Percentiles rank a stretch among this genome's conserved stretches.
These are phyloP conservation scores for Thrips palmi DNA, from an alignment of 1,140 invertebrate species.

Conservation along the genomic window DNA sequence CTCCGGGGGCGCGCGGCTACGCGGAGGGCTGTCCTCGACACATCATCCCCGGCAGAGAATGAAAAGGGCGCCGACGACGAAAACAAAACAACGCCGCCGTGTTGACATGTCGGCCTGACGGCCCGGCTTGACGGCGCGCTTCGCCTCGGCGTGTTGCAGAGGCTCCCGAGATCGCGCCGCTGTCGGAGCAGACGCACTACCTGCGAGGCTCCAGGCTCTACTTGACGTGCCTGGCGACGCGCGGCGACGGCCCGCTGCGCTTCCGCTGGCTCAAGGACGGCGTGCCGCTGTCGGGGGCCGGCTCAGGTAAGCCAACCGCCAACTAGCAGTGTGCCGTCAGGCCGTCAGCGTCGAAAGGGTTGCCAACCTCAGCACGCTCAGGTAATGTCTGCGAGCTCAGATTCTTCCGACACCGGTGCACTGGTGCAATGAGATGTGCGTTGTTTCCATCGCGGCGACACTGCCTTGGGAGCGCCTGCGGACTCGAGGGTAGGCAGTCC, in stretches of 20 bases:
- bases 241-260: conserved; percentile 43
- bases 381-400: too few species aligned
- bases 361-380: conserved; percentile 11
- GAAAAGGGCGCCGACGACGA: too few species aligned
- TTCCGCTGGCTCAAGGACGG: conserved; percentile 56
- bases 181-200: conserved; percentile 36
- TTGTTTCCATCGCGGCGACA: too few species aligned
- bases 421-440: conserved; percentile 42
- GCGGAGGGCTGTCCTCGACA: too few species aligned
- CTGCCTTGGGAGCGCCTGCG: too few species aligned
- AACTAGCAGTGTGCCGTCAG: too few species aligned
- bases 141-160: conserved; percentile 26
- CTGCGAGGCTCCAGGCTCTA: conserved; percentile 41
- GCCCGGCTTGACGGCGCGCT: not conserved
- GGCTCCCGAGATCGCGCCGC: conserved; percentile 40
- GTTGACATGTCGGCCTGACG: not conserved
- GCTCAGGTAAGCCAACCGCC: too few species aligned
- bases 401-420: conserved; percentile 26
- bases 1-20: too few species aligned
- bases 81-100: not conserved
- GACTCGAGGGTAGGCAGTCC: too few species aligned
- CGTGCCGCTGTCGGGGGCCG: conserved; percentile 20
- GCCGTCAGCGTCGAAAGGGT: too few species aligned
- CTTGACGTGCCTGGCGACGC: conserved; percentile 40
- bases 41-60: too few species aligned